Evolutionary conservation across 2,888 invertebrate genomes (phyloP), one percentile per base, ranked within the genome.

Genomic region (Lepidonotus clava): DNA sequence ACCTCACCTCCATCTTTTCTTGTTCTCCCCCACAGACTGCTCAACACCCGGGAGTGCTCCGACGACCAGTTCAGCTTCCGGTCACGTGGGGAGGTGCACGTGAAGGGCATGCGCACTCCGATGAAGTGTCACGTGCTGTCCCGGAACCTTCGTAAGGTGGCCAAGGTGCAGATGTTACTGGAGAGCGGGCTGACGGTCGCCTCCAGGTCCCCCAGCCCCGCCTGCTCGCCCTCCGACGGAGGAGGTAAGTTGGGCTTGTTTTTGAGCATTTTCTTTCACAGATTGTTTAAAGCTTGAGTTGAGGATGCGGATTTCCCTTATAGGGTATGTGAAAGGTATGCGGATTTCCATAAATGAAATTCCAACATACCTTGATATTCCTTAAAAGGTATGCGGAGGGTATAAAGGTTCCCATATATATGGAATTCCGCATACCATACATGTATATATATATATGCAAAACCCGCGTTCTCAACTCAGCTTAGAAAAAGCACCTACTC

Each of bases 11-110:
- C 38, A 2, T 71, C 36, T 83, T 89, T 88, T 90, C 90, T 90
- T 92, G 18, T 92, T 96, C 96, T 4, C n/a, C 86, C 53, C 88
- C 88, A 14, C 89, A 92, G 92, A 67, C 91, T 90, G 77, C 90
- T 93, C 32, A 89, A 90, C 56, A 86, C 91, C 8, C 88, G 90
- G 0, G 90, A 91, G 18, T 91, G 91, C 87, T 88, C 86, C 46
- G 92, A 92, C 87, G 88, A 90, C 1, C 90, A 90, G 61, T 92
- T 93, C 87, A 87, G 91, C 46, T 91, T 93, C 86, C 89, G 91
- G 32, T 90, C 90, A 86, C 86, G 93, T 41, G 93, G 93, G 0
- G 88, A 89, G 32, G 90, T 93, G 6, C 89, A 90, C 84, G 92
- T 93, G 91, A 93, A 93, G 85, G 93, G 93, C 14, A 91, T 92